Evolutionary conservation across 2,797 vertebrate species (phyloP).

Genomic region (Paguma larvata): DNA sequence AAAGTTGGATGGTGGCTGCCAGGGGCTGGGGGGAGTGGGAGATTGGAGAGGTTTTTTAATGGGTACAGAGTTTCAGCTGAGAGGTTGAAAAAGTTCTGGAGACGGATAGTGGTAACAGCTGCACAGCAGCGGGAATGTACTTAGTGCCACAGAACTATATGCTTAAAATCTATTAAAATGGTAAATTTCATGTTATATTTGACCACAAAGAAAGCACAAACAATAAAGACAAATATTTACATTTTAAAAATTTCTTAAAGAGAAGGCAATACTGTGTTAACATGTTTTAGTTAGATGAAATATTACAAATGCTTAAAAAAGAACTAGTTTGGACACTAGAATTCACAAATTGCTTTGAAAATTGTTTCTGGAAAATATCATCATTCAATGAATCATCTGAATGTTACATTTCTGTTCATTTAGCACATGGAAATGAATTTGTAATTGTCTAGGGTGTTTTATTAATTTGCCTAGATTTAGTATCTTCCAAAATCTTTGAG

Average conservation of each 20-base stretch:
- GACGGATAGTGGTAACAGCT: too few relatives aligned
- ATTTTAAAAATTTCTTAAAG: not conserved
- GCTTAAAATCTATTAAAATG: not conserved
- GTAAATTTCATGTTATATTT: not conserved
- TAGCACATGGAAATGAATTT: not conserved
- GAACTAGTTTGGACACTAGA: not conserved
- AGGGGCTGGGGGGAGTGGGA: not conserved
- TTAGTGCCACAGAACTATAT: not conserved
- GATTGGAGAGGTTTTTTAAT: not conserved
- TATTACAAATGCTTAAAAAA: slow-evolving; percentile 4
- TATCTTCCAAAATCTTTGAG: not conserved
- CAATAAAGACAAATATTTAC: not conserved
- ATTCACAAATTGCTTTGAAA: not conserved
- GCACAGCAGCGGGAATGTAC: not conserved
- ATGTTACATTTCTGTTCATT: not conserved
- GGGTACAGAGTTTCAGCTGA: too few relatives aligned
- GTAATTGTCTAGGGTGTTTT: not conserved
- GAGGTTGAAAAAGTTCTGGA: not conserved
- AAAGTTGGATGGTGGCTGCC: not conserved
- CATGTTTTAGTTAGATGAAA: not conserved
- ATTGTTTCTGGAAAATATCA: not conserved
- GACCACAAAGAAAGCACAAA: not conserved
- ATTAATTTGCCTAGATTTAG: not conserved
- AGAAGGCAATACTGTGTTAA: not conserved
- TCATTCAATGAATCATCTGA: not conserved